Conservation (phyloP, 2,797 vertebrate species). For the Gymnothorax reevesii region DNA sequence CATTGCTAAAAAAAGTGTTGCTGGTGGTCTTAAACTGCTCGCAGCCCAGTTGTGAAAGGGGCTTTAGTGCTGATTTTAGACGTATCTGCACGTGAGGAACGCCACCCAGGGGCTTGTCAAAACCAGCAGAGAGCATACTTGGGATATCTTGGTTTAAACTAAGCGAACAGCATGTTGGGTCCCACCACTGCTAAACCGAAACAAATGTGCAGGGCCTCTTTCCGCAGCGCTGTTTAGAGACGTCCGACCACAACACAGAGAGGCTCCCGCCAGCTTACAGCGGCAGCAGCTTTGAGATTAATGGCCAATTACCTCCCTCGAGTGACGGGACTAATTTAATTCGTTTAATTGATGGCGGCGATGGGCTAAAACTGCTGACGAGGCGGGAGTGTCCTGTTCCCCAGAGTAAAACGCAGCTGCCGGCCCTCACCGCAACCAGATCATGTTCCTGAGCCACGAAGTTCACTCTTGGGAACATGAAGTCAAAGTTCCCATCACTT, state of each 20-base stretch:
- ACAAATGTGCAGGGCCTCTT: constrained; percentile 56
- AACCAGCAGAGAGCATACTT: neutral
- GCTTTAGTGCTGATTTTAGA: neutral
- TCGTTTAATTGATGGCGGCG: neutral
- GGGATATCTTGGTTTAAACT: constrained; percentile 38
- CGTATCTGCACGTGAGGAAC: neutral
- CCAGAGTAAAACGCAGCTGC: neutral
- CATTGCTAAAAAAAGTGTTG: too few species aligned
- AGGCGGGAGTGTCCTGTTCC: neutral
- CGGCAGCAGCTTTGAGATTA: neutral
- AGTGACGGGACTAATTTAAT: neutral
- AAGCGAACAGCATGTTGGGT: constrained; percentile 31
- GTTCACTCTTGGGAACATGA: neutral
- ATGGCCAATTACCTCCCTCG: neutral
- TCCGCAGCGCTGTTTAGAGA: neutral
- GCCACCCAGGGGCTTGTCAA: neutral
- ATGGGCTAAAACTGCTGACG: neutral
- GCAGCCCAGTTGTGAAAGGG: too few species aligned
- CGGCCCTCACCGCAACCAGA: neutral
- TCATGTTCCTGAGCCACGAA: neutral
- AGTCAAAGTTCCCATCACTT: neutral
- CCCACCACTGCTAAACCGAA: constrained; percentile 48
- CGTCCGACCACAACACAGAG: neutral
- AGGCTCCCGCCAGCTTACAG: neutral
- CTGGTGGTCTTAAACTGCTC: too few species aligned